Conservation (phyloP, 2,888 invertebrate genomes). For the Panzeria rudis region DNA sequence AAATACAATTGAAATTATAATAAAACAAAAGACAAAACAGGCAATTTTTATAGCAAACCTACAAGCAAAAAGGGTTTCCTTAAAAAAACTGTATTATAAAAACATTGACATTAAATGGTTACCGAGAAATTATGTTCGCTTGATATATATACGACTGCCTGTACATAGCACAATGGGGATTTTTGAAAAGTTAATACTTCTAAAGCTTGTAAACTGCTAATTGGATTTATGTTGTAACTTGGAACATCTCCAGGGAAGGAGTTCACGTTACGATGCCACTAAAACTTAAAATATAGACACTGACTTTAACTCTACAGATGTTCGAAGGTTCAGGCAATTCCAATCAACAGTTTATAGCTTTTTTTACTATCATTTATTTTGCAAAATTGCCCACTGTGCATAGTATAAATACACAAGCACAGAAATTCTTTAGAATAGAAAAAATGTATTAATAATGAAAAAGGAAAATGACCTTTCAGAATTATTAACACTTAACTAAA, state of each 20-base stretch:
- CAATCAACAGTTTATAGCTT: no score
- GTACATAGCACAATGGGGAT: no score
- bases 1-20: background rate
- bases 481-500: constrained; percentile 62
- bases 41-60: constrained; percentile 41
- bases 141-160: background rate
- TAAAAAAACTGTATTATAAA: background rate
- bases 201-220: no score
- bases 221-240: no score
- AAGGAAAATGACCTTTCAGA: constrained; percentile 59
- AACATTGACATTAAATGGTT: constrained; percentile 40
- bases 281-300: no score
- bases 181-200: no score
- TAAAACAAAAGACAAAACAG: background rate
- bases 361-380: no score
- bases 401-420: background rate
- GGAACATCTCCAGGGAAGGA: no score
- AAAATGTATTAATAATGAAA: constrained; percentile 59
- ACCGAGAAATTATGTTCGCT: background rate
- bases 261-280: no score
- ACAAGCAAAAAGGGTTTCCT: constrained; percentile 11
- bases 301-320: no score
- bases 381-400: no score
- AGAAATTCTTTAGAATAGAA: constrained; percentile 11
- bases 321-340: no score